Evolutionary conservation across 2,888 invertebrate genomes (phyloP).

Genomic region (Microplitis deprimator): DNA sequence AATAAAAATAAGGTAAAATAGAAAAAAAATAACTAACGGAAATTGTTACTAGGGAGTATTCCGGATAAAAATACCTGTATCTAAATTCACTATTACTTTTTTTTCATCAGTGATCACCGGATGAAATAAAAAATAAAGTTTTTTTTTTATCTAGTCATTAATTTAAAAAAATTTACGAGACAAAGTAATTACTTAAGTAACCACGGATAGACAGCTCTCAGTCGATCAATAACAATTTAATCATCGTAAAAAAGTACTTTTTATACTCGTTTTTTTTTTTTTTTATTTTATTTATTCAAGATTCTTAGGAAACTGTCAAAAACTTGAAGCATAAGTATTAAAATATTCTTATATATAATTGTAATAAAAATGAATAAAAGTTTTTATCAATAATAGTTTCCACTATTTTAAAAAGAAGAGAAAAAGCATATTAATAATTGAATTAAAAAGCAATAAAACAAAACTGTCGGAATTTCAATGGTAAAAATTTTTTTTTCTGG

Average conservation of each 20-base stretch:
- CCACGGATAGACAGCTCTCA: not conserved
- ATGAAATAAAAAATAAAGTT: not conserved
- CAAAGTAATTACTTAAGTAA: constrained; percentile 1
- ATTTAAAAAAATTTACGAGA: not conserved
- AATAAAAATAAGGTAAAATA: not conserved
- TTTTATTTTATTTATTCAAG: not conserved
- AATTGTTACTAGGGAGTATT: not conserved
- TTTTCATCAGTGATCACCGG: not conserved
- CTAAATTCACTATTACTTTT: not conserved
- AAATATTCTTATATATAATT: too few relatives aligned
- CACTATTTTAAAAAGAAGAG: too few relatives aligned
- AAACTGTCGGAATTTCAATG: not conserved
- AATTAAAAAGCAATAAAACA: not conserved
- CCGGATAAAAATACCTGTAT: not conserved
- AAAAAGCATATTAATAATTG: too few relatives aligned
- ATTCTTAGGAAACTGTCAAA: too few relatives aligned
- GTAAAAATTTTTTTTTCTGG: not conserved
- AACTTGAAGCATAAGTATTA: too few relatives aligned
- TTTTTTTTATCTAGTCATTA: not conserved
- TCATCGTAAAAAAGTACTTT: not conserved
- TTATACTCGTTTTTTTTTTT: not conserved
- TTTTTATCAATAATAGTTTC: too few relatives aligned
- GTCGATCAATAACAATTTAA: not conserved
- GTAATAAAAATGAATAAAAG: too few relatives aligned
- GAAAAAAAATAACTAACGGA: not conserved